phyloP scores from a whole-genome alignment of 2,113 vertebrate species.

The Andinoacara biseriatus region DNA sequence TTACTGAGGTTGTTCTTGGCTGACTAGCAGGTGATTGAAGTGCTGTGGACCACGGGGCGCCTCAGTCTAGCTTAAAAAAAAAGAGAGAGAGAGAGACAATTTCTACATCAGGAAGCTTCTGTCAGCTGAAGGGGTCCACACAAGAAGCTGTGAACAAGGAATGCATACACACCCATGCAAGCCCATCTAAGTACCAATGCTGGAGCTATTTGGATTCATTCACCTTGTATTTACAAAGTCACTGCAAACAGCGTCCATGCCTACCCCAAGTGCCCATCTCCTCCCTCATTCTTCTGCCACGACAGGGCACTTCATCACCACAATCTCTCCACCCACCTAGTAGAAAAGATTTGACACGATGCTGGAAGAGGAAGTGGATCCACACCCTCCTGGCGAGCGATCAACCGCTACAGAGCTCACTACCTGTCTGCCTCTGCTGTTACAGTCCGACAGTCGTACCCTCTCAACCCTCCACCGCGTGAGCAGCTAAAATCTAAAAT shows the following conservation, averaged over 20 bases:
- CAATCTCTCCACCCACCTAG: conserved; percentile 61
- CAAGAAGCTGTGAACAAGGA: conserved; percentile 13
- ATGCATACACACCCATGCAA: conserved; percentile 50
- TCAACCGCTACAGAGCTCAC: conserved; percentile 39
- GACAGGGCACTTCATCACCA: conserved; percentile 54
- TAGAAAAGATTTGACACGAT: conserved; percentile 46
- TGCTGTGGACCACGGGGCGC: conserved; percentile 39
- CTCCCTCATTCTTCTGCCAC: conserved; percentile 47
- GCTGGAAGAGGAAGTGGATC: conserved; percentile 59
- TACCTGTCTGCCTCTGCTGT: conserved; percentile 45
- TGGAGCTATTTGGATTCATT: not conserved
- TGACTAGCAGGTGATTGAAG: conserved; percentile 38
- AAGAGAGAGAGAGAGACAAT: conserved; percentile 57
- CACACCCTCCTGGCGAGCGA: conserved; percentile 55
- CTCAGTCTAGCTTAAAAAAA: conserved; percentile 24
- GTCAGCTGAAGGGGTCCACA: conserved; percentile 53
- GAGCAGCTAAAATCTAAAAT: not conserved
- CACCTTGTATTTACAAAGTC: not conserved
- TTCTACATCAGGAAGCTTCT: conserved; percentile 65
- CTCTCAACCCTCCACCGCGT: not conserved
- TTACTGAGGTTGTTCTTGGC: not conserved
- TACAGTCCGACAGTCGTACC: not conserved
- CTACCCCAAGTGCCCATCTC: not conserved
- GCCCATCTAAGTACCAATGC: not conserved
- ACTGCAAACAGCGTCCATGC: not conserved